phyloP scores from a whole-genome alignment of 1,140 invertebrate species.

The Hypsibius dujardini region DNA sequence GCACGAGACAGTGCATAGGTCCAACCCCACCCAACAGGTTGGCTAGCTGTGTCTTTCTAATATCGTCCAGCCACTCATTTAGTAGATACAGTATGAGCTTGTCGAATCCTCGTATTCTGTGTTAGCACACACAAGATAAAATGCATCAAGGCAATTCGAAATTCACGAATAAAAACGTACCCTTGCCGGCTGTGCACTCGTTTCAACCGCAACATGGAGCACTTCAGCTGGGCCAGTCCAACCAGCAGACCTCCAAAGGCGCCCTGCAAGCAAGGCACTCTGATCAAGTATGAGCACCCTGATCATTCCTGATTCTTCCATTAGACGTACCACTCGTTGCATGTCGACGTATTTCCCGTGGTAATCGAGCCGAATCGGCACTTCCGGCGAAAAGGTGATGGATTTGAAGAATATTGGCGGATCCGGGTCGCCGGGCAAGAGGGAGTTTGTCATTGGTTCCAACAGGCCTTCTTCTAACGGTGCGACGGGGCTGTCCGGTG shows the following conservation, averaged over 20 bases:
- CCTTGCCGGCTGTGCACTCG: slow-evolving; percentile 52
- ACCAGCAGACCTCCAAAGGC: slow-evolving; percentile 61
- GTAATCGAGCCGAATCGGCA: slow-evolving; percentile 76
- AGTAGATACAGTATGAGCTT: slow-evolving; percentile 57
- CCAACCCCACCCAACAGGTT: slow-evolving; percentile 74
- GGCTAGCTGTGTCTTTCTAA: slow-evolving; percentile 78
- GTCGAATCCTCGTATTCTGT: slow-evolving; percentile 63
- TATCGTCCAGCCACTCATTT: slow-evolving; percentile 80
- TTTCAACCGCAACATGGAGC: slow-evolving; percentile 71
- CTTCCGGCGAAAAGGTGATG: slow-evolving; percentile 68
- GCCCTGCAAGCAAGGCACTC: slow-evolving; percentile 34
- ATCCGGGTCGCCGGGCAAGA: slow-evolving; percentile 19
- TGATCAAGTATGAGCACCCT: neutral
- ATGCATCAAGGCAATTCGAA: no score
- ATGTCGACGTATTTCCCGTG: slow-evolving; percentile 73
- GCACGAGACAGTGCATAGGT: slow-evolving; percentile 71
- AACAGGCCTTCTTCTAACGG: no score
- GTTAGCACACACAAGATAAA: no score
- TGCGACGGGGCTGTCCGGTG: slow-evolving; percentile 21
- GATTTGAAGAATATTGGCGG: slow-evolving; percentile 38
- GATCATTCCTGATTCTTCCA: slow-evolving; percentile 4
- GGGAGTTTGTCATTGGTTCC: neutral
- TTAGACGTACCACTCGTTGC: slow-evolving; percentile 42
- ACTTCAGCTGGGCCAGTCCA: slow-evolving; percentile 72
- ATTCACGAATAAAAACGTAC: slow-evolving; percentile 29